A percentile compares a stretch with the other conserved stretches of the same genome.
Conservation (phyloP, 2,113 vertebrate genomes). For the Odocoileus hemionus region DNA sequence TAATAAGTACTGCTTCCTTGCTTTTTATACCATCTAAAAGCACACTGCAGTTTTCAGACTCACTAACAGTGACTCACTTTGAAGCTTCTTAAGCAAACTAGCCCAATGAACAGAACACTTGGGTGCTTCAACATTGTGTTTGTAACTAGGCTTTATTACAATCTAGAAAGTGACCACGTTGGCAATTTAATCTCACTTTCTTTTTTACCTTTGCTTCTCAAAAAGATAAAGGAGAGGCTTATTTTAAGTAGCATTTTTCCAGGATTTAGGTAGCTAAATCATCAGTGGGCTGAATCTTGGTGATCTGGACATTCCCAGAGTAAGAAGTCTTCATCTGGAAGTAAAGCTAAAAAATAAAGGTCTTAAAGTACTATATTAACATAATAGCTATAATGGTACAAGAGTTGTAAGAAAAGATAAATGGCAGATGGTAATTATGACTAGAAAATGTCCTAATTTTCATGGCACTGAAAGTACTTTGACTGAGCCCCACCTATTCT, state of each 20-base stretch:
- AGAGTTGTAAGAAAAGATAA: neutral
- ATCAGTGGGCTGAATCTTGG: neutral
- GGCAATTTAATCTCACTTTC: neutral
- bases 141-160: conserved; percentile 1
- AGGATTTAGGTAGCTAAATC: conserved; percentile 26
- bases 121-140: neutral
- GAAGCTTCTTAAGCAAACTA: conserved; percentile 46
- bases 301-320: neutral
- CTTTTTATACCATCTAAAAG: conserved; percentile 26
- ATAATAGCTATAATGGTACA: neutral
- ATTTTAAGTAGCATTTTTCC: conserved; percentile 29
- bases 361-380: conserved; percentile 12
- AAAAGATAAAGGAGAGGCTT: conserved; percentile 27
- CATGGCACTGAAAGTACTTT: neutral
- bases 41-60: conserved; percentile 32
- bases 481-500: neutral
- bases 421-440: neutral
- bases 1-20: conserved; percentile 5
- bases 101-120: conserved; percentile 29
- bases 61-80: conserved; percentile 33
- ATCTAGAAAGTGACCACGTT: conserved; percentile 25
- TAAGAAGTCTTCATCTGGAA: neutral
- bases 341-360: conserved; percentile 26
- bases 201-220: neutral
- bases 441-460: neutral